These are phyloP conservation scores for Caradrina clavipalpis DNA, from an alignment of 2,888 invertebrate species.

Conservation along the genomic window DNA sequence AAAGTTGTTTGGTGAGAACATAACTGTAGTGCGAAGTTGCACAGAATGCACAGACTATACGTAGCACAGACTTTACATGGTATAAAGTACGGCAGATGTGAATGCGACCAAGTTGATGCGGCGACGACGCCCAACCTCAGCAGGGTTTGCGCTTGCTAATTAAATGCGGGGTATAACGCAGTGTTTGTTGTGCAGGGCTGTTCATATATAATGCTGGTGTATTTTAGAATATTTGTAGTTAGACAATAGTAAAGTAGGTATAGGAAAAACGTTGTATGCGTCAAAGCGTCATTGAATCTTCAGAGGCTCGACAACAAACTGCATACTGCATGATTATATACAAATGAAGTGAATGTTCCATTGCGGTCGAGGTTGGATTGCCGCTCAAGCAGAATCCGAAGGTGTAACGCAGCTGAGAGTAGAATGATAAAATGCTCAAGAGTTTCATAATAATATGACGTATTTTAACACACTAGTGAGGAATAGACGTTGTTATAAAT, in stretches of 20 bases:
- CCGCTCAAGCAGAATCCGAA: too few species aligned
- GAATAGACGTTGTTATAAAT: too few species aligned
- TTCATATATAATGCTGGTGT: neutral
- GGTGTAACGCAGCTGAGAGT: too few species aligned
- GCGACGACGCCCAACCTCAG: slow-evolving; percentile 41
- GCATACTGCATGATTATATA: too few species aligned
- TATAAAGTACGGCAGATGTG: slow-evolving; percentile 30
- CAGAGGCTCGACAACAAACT: too few species aligned
- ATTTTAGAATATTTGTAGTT: slow-evolving; percentile 1
- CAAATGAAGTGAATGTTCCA: too few species aligned
- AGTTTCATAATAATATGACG: too few species aligned
- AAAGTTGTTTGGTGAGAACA: slow-evolving; percentile 55
- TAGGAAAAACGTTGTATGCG: too few species aligned
- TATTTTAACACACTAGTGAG: too few species aligned
- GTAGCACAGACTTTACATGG: slow-evolving; percentile 18
- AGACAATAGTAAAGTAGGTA: neutral
- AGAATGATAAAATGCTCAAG: too few species aligned
- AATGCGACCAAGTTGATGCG: slow-evolving; percentile 48
- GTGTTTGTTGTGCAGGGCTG: slow-evolving; percentile 11
- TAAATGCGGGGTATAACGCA: slow-evolving; percentile 42
- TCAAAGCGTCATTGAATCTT: too few species aligned
- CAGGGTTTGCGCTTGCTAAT: slow-evolving; percentile 42
- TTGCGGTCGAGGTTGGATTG: too few species aligned
- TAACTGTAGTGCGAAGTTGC: slow-evolving; percentile 50
- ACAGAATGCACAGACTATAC: slow-evolving; percentile 23